Conservation (phyloP, 2,888 invertebrate species). For the Tipula confusa region DNA sequence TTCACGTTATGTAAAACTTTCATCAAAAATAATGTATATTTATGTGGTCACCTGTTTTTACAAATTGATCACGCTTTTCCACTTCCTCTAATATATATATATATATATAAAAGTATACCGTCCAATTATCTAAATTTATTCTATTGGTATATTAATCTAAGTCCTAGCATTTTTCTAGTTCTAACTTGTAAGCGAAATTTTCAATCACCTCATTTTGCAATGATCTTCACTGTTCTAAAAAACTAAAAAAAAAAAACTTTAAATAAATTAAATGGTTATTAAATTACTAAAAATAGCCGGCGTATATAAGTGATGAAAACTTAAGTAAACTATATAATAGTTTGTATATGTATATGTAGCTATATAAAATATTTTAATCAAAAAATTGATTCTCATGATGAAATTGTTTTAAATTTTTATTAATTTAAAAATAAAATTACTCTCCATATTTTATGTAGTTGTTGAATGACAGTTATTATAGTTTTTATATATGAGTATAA, state of each 20-base stretch:
- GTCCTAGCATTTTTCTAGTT: too few relatives aligned
- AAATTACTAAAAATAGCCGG: not conserved
- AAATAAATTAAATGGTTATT: not conserved
- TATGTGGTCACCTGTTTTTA: not conserved
- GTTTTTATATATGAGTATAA: not conserved
- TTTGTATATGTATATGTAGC: not conserved
- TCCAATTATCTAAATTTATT: too few relatives aligned
- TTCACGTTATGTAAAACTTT: too few relatives aligned
- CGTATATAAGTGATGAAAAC: too few relatives aligned
- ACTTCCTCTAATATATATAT: too few relatives aligned
- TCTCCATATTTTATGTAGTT: not conserved
- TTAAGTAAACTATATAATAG: too few relatives aligned
- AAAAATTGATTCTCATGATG: not conserved
- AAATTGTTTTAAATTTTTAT: slow-evolving; percentile 25
- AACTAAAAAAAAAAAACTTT: too few relatives aligned
- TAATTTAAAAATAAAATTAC: not conserved
- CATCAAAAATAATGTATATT: too few relatives aligned
- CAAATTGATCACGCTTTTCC: not conserved
- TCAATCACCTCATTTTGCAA: not conserved
- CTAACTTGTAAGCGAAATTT: too few relatives aligned
- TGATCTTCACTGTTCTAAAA: too few relatives aligned
- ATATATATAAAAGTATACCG: too few relatives aligned
- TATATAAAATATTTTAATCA: not conserved
- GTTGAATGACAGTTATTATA: not conserved
- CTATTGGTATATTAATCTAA: too few relatives aligned